These are phyloP conservation scores for Petaurus breviceps DNA, from an alignment of 2,113 vertebrate genomes.

Conservation along the genomic window DNA sequence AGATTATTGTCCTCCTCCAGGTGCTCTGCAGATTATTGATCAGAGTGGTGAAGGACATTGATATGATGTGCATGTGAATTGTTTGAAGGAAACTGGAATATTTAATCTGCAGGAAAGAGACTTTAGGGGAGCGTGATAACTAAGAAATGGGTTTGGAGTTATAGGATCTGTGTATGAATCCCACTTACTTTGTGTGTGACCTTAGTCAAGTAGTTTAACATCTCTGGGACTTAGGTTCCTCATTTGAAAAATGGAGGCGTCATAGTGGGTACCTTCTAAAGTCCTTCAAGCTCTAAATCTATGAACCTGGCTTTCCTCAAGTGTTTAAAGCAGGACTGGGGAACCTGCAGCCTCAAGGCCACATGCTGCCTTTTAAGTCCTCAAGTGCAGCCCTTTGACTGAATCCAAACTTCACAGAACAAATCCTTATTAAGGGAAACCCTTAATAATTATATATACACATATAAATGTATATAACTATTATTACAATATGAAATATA, in stretches of 20 bases:
- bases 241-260: neutral
- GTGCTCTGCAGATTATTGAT: neutral
- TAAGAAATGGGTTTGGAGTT: neutral
- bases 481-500: no score
- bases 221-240: neutral
- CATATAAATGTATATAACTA: no score
- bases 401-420: no score
- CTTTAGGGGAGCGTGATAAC: neutral
- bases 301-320: neutral
- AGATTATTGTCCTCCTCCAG: neutral
- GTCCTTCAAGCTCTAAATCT: neutral
- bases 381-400: no score
- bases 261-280: neutral
- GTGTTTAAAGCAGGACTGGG: neutral
- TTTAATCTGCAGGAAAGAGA: neutral
- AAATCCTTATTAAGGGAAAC: no score
- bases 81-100: neutral
- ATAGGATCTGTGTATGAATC: neutral
- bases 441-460: no score
- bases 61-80: neutral
- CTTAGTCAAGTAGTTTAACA: neutral
- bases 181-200: neutral
- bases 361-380: no score
- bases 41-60: neutral
- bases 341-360: no score